A percentile compares a stretch with the other conserved stretches of the same genome.
These are phyloP conservation scores for Corythornis madagascariensis DNA, from an alignment of 2,113 vertebrate species.

Conservation along the genomic window DNA sequence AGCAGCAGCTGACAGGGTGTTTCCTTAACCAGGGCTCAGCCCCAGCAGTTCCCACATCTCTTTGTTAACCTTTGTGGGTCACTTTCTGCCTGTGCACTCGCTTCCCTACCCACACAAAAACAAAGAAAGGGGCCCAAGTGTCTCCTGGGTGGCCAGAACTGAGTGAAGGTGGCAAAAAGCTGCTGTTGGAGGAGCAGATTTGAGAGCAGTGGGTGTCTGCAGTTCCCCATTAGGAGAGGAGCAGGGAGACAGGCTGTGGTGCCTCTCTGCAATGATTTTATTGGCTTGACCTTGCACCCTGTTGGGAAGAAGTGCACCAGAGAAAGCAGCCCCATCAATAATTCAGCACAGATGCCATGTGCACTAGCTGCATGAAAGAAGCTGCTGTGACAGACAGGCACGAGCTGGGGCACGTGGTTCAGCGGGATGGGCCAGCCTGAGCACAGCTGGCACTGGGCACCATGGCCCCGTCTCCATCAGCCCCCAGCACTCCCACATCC, in stretches of 20 bases:
- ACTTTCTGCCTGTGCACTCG: neutral
- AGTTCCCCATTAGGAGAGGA: fast-evolving
- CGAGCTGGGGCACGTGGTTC: neutral
- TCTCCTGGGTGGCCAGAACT: neutral
- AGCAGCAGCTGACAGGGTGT: neutral
- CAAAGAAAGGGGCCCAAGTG: neutral
- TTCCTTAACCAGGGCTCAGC: neutral
- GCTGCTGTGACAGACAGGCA: fast-evolving
- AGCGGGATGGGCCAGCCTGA: neutral
- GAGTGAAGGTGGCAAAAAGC: no score
- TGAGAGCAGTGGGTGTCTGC: fast-evolving
- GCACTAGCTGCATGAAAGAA: fast-evolving
- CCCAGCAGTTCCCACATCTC: neutral
- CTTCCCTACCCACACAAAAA: neutral
- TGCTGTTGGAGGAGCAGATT: neutral
- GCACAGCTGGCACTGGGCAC: no score
- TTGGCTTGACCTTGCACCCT: neutral
- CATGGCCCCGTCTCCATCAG: fast-evolving
- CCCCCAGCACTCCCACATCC: neutral
- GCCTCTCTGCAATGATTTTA: fast-evolving
- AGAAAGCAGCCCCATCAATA: neutral
- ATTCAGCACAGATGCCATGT: neutral
- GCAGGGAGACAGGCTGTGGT: neutral
- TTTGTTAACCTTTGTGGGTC: no score
- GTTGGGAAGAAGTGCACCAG: neutral